phyloP scores from a whole-genome alignment of 2,888 invertebrate species.

The Stenodera caucasica region DNA sequence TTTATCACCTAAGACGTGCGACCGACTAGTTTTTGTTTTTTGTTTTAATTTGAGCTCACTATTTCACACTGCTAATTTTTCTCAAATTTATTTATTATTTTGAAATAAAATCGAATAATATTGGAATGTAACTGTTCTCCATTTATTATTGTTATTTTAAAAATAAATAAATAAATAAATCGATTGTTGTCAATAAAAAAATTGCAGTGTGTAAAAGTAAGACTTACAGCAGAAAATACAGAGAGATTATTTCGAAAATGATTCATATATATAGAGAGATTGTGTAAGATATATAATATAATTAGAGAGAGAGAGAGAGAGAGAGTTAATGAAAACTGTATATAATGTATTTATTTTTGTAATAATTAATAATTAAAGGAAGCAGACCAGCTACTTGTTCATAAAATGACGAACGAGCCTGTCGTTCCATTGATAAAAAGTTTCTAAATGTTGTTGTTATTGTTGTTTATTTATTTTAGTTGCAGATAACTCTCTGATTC shows the following conservation, averaged over 20 bases:
- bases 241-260: conserved; percentile 19
- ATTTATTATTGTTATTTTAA: conserved; percentile 6
- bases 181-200: neutral
- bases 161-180: neutral
- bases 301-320: conserved; percentile 13
- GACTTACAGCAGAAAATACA: conserved; percentile 46
- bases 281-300: neutral
- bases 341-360: conserved; percentile 1
- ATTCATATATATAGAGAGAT: no score
- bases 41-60: conserved; percentile 34
- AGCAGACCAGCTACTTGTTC: conserved; percentile 58
- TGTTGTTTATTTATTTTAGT: conserved; percentile 26
- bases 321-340: conserved; percentile 21
- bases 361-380: conserved; percentile 30
- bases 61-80: conserved; percentile 47
- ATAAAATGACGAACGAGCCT: conserved; percentile 52
- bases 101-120: conserved; percentile 44
- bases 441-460: conserved; percentile 32
- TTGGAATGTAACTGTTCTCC: conserved; percentile 23
- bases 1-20: conserved; percentile 44
- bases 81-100: conserved; percentile 9
- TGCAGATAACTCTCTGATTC: conserved; percentile 46
- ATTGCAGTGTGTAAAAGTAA: conserved; percentile 50
- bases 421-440: conserved; percentile 52
- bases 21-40: conserved; percentile 39